Base-by-base conservation (phyloP, 2,888 invertebrate species). In the Mystacides longicornis region DNA sequence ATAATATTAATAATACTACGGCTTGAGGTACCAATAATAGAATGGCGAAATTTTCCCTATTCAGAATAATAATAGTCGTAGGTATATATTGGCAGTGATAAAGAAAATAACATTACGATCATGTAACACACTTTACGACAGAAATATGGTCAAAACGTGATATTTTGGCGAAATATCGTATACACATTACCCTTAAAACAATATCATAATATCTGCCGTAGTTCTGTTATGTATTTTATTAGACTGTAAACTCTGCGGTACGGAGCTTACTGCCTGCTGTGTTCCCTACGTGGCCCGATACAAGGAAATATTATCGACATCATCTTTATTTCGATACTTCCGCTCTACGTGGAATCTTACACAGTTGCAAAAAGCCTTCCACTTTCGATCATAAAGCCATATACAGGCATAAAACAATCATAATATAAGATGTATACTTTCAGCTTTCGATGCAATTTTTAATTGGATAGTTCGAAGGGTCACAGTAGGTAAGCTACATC, bases 131-230 rank as follows among this genome's bases (percentile, higher is more conserved):
- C 46, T 56, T 52, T 56, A 56, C 49, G 52, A 49, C 49, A 43
- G 33, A 56, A 56, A 52, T 56, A 56, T 56, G 49, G 52, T 31
- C 42, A 45, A 22, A 31, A 56, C 56, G 56, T 56, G 56, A 56
- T 52, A 51, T 49, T 42, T 22, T 33, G 33, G 23, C 55, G 19
- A 48, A 55, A 56, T 56, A 37, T 37, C 16, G 37, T 37, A 37
- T 37, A 37, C 37, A 37, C 37, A 37, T 37, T 37, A 37, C 16
- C 37, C 4, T 37, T n/a, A 37, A 7, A 37, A 4, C 14, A n/a
- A 3, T 37, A 37, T 7, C 16, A 37, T 37, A 7, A 16, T 27
- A 27, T 11, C 5, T 27, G 37, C 37, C 37, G 16, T 14, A 14
- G 37, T 37, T 37, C n/a, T n/a, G n/a, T n/a, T n/a, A n/a, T n/a